These are phyloP conservation scores for Synanthedon andrenaeformis DNA, from an alignment of 2,888 invertebrate genomes.

Conservation along the genomic window DNA sequence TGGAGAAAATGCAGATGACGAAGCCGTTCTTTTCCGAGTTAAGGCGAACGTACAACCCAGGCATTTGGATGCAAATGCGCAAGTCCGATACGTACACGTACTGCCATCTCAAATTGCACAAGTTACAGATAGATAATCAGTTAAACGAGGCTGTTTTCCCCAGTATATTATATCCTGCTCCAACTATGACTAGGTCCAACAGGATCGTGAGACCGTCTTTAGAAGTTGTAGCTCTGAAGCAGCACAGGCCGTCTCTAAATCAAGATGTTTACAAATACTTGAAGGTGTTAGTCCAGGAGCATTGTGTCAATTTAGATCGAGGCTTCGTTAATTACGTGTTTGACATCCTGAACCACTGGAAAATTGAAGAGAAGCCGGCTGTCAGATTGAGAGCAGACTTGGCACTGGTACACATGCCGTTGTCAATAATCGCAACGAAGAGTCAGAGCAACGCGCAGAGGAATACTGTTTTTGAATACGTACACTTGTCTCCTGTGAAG, in stretches of 20 bases:
- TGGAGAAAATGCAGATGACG: slow-evolving; percentile 88
- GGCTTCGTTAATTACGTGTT: slow-evolving; percentile 75
- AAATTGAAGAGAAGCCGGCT: slow-evolving; percentile 69
- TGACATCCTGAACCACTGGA: slow-evolving; percentile 73
- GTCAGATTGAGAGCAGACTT: slow-evolving; percentile 68
- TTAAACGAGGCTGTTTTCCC: slow-evolving; percentile 77
- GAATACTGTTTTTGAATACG: slow-evolving; percentile 65
- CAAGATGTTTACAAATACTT: slow-evolving; percentile 73
- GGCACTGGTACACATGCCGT: slow-evolving; percentile 70
- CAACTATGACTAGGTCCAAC: slow-evolving; percentile 43
- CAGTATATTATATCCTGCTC: slow-evolving; percentile 73
- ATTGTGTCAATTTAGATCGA: slow-evolving; percentile 76
- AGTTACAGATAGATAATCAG: slow-evolving; percentile 81
- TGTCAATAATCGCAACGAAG: slow-evolving; percentile 58
- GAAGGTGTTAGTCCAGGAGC: slow-evolving; percentile 75
- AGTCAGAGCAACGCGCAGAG: slow-evolving; percentile 41
- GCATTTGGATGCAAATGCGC: slow-evolving; percentile 79
- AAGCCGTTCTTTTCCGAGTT: slow-evolving; percentile 87
- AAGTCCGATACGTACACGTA: slow-evolving; percentile 77
- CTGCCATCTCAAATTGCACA: slow-evolving; percentile 76
- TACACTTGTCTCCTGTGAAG: slow-evolving; percentile 72
- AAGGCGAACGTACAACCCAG: slow-evolving; percentile 79
- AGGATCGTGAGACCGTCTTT: slow-evolving; percentile 68
- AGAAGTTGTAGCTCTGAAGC: slow-evolving; percentile 68
- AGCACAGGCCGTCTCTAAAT: slow-evolving; percentile 54